Evolutionary conservation across 2,797 vertebrate genomes (phyloP).

Genomic region (Toxotes lorentzi): DNA sequence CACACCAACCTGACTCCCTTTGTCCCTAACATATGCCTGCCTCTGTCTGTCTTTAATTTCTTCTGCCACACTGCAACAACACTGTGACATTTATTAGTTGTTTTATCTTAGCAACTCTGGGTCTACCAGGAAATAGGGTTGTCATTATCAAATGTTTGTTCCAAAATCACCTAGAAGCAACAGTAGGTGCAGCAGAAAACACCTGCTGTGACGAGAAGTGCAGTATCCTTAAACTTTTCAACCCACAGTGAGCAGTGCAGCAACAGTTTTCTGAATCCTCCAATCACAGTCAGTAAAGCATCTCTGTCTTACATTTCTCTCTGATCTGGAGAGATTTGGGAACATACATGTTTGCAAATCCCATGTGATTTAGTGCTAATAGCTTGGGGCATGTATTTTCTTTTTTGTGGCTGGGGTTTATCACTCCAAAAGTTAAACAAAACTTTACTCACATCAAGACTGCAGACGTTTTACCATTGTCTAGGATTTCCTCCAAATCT

Average conservation of each 20-base stretch:
- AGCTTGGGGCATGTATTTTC: neutral
- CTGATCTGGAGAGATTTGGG: neutral
- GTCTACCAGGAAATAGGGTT: neutral
- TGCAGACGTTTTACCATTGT: neutral
- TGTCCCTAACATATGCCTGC: slow-evolving; percentile 6
- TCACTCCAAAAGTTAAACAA: slow-evolving; percentile 1
- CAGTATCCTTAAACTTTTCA: neutral
- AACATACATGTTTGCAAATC: neutral
- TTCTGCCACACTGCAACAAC: neutral
- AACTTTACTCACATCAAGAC: neutral
- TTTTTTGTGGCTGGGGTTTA: neutral
- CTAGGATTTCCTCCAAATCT: slow-evolving; percentile 12
- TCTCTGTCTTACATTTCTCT: neutral
- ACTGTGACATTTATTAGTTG: neutral
- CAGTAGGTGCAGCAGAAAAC: neutral
- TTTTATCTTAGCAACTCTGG: neutral
- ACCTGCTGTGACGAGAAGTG: neutral
- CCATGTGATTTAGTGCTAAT: neutral
- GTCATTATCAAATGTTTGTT: neutral
- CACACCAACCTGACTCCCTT: slow-evolving; percentile 11
- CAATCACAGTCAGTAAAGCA: neutral
- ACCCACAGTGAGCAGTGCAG: neutral
- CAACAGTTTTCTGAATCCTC: neutral
- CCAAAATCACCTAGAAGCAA: neutral
- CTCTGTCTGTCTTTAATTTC: slow-evolving; percentile 3